Percentiles rank a stretch among this genome's conserved stretches.
Conservation (phyloP, 2,888 invertebrate species). For the Lycocerus yunnanus region DNA sequence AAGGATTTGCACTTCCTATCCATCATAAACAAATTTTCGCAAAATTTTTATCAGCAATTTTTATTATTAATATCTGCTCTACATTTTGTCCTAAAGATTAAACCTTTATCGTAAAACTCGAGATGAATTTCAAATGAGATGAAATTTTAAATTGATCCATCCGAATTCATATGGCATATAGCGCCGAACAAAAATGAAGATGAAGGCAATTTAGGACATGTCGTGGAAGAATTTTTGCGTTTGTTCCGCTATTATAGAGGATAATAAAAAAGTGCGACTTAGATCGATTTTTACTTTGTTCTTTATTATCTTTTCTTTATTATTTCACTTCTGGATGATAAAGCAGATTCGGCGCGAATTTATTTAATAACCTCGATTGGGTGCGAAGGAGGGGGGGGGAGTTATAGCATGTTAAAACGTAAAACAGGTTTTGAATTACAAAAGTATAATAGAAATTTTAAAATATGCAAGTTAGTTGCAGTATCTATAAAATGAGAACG, state of each 20-base stretch:
- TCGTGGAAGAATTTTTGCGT: not conserved
- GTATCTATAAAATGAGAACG: not conserved
- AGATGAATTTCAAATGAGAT: conserved; percentile 11
- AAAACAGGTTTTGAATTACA: not conserved
- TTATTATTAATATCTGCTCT: not conserved
- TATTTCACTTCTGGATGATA: not conserved
- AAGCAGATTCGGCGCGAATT: not conserved
- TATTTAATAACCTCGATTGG: not conserved
- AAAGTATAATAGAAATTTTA: not conserved
- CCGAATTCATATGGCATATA: conserved; percentile 12
- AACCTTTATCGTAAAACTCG: conserved; percentile 2
- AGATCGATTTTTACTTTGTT: not conserved
- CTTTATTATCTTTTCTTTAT: not conserved
- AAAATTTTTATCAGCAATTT: not conserved
- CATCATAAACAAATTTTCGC: conserved; percentile 12
- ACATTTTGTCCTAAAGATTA: not conserved
- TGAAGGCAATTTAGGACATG: conserved; percentile 12
- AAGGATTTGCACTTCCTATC: conserved; percentile 16
- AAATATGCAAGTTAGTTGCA: not conserved
- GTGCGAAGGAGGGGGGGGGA: not conserved
- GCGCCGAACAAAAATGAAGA: conserved; percentile 8
- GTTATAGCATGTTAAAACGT: not conserved
- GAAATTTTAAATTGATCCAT: conserved; percentile 14
- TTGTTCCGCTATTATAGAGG: not conserved
- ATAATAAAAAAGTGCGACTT: not conserved